Evolutionary conservation across 2,113 vertebrate species (phyloP).

Genomic region (Thryonomys swinderianus): DNA sequence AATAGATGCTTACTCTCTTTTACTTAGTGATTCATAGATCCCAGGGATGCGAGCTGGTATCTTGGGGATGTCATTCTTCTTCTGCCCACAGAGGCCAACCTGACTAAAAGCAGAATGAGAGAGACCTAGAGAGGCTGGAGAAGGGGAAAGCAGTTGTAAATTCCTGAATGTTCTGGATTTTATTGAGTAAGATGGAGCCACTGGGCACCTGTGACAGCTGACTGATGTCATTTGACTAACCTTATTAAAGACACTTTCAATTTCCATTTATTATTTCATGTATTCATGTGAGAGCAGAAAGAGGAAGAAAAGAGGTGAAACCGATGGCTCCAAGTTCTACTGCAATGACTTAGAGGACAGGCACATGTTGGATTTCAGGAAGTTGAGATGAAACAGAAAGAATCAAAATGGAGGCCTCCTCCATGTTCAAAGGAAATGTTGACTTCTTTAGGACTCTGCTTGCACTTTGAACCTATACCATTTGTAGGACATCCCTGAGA

Average conservation of each 20-base stretch:
- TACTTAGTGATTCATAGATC: background rate
- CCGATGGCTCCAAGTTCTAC: background rate
- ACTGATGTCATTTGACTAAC: background rate
- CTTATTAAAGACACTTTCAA: background rate
- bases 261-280: background rate
- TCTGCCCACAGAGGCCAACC: background rate
- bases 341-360: background rate
- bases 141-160: background rate
- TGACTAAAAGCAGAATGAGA: background rate
- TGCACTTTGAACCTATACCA: background rate
- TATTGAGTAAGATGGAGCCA: background rate
- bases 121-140: accelerated
- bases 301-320: background rate
- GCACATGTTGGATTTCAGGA: background rate
- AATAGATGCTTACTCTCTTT: background rate
- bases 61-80: background rate
- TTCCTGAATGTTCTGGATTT: background rate
- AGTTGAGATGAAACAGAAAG: background rate
- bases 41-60: background rate
- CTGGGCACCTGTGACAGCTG: background rate
- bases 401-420: background rate
- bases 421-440: background rate
- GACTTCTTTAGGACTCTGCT: background rate
- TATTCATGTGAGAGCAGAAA: background rate
- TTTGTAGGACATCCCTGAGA: background rate